Evolutionary conservation across 1,140 invertebrate species (phyloP).

Genomic region (Melanaphis sacchari): DNA sequence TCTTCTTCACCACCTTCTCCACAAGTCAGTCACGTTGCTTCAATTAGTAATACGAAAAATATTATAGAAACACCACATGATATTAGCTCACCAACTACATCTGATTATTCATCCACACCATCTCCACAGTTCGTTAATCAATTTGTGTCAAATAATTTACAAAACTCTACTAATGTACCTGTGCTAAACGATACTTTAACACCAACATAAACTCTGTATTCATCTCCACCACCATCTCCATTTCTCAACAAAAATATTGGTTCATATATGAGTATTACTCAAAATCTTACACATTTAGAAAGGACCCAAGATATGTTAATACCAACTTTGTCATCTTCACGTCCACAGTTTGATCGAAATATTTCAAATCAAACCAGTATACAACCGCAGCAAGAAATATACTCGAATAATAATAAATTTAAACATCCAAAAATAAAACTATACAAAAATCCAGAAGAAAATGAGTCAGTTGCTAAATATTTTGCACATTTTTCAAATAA

Average conservation of each 20-base stretch:
- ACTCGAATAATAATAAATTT: not conserved
- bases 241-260: constrained; percentile 6
- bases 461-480: not conserved
- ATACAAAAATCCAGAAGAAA: not conserved
- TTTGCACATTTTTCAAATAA: constrained; percentile 11
- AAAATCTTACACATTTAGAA: not conserved
- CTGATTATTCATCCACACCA: not conserved
- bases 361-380: constrained; percentile 27
- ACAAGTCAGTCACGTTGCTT: not conserved
- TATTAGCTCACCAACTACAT: constrained; percentile 18
- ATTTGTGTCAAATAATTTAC: not conserved
- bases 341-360: not conserved
- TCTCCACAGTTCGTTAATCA: not conserved
- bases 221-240: constrained; percentile 1
- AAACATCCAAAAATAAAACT: not conserved
- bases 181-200: not conserved
- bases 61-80: not conserved
- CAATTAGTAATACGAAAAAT: constrained; percentile 15
- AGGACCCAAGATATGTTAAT: not conserved
- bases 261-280: constrained; percentile 1
- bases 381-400: constrained; percentile 11
- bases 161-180: not conserved
- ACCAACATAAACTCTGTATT: not conserved
- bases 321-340: constrained; percentile 22
- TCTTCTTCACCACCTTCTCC: constrained; percentile 16